Conservation (phyloP, 2,797 vertebrate genomes). For the Aplochiton taeniatus region DNA sequence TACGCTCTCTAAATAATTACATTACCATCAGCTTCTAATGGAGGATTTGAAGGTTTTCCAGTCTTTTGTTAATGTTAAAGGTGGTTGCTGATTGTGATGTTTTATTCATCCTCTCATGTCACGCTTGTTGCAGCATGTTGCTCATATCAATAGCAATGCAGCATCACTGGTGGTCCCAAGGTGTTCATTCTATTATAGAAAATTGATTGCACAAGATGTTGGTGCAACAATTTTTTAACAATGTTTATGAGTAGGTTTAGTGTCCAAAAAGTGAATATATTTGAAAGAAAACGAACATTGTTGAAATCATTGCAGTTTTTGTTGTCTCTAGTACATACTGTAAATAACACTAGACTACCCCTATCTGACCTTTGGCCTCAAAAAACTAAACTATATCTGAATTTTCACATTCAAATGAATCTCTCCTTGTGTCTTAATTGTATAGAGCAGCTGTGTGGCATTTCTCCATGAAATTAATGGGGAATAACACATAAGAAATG, state of each 20-base stretch:
- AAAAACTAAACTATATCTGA: too few species aligned
- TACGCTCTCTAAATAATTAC: constrained; percentile 6
- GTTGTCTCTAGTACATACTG: too few species aligned
- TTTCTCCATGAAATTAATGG: not conserved
- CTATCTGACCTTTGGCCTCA: too few species aligned
- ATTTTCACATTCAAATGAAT: too few species aligned
- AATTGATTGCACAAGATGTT: not conserved
- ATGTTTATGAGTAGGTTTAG: too few species aligned
- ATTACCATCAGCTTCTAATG: constrained; percentile 3
- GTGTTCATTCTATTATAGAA: constrained; percentile 4
- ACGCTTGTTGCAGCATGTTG: not conserved
- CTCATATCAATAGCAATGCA: not conserved
- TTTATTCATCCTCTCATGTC: constrained; percentile 7
- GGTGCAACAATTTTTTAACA: too few species aligned
- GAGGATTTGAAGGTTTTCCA: constrained; percentile 1
- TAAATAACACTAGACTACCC: too few species aligned
- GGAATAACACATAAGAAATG: too few species aligned
- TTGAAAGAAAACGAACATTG: too few species aligned
- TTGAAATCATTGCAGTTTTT: too few species aligned
- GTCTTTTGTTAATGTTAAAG: constrained; percentile 1
- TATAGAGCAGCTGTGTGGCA: not conserved
- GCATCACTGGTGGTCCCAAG: not conserved
- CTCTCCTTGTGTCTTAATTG: too few species aligned
- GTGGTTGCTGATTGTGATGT: constrained; percentile 9
- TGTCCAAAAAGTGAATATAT: too few species aligned